Conservation (phyloP, 2,113 vertebrate species). For the human (Homo sapiens) region GRCh38 chr9:102586001-102586500, state of each 20-base stretch:
- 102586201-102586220: background rate
- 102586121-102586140: background rate
- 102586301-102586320: background rate
- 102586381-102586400: background rate
- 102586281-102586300: background rate
- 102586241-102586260: too few relatives aligned
- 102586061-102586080: background rate
- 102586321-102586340: background rate
- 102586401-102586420: background rate
- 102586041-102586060: background rate
- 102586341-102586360: background rate
- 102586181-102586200: background rate
- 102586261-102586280: background rate
- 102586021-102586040: background rate
- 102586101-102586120: background rate
- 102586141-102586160: background rate
- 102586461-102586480: background rate
- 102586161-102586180: background rate
- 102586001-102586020: background rate
- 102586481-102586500: background rate
- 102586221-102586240: background rate
- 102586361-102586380: background rate
- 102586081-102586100: background rate
- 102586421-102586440: background rate
- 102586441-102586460: background rate